These are phyloP conservation scores for Zhengitettix transpicula DNA, from an alignment of 2,888 invertebrate species.

Conservation along the genomic window DNA sequence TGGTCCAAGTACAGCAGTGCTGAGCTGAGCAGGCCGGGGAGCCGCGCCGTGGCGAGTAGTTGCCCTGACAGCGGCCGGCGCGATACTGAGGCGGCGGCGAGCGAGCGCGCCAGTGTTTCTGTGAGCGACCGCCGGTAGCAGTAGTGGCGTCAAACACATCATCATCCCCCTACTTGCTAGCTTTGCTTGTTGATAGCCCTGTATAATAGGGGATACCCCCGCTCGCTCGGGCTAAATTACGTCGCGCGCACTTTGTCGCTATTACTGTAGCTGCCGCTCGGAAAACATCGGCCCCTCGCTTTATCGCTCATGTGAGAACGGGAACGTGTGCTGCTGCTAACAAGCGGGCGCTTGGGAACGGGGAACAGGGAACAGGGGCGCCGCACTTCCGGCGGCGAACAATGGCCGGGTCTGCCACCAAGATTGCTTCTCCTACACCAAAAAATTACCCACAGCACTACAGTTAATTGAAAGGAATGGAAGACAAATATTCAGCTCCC, in stretches of 20 bases:
- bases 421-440: too few relatives aligned
- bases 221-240: conserved; percentile 10
- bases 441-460: too few relatives aligned
- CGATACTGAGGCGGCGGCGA: not conserved
- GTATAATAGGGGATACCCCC: conserved; percentile 11
- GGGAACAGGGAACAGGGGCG: not conserved
- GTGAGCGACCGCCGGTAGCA: conserved; percentile 13
- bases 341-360: not conserved
- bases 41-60: not conserved
- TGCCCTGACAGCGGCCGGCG: not conserved
- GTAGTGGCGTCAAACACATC: conserved; percentile 13
- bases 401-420: too few relatives aligned
- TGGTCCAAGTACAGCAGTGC: too few relatives aligned
- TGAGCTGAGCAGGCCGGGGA: too few relatives aligned
- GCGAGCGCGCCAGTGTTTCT: conserved; percentile 4
- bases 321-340: not conserved
- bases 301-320: not conserved
- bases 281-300: conserved; percentile 5
- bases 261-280: conserved; percentile 5
- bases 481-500: too few relatives aligned
- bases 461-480: too few relatives aligned
- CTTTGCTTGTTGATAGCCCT: conserved; percentile 13
- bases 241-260: conserved; percentile 12
- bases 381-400: not conserved
- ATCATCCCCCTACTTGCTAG: conserved; percentile 10